Evolutionary conservation across 2,113 vertebrate species (phyloP).

Genomic region (Dipodomys ordii): DNA sequence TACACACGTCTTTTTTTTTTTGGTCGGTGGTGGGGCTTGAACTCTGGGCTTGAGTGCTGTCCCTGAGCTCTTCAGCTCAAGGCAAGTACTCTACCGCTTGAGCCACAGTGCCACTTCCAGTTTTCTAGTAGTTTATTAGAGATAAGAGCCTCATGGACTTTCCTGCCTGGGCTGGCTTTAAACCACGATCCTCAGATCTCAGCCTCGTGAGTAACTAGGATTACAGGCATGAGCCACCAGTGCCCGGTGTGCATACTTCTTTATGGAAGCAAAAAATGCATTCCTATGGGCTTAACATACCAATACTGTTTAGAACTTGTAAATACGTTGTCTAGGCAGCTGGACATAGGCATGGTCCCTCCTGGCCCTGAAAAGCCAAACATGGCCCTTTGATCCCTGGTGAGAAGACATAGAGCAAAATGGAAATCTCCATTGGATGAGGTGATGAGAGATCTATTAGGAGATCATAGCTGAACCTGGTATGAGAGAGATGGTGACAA

Average conservation of each 20-base stretch:
- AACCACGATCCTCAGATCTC: no score
- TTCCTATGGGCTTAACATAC: not conserved
- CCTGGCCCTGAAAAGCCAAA: fast-evolving
- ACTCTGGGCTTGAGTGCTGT: no score
- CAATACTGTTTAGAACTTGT: not conserved
- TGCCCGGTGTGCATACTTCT: not conserved
- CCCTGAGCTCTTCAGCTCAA: no score
- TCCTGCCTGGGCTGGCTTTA: no score
- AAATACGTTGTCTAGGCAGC: not conserved
- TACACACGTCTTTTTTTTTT: no score
- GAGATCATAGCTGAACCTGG: not conserved
- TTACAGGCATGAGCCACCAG: no score
- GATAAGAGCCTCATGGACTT: no score
- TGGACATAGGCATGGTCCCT: not conserved
- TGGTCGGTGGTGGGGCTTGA: no score
- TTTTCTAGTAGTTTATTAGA: no score
- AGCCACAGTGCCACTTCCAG: no score
- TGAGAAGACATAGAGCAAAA: not conserved
- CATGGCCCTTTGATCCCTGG: not conserved
- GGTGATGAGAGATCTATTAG: fast-evolving
- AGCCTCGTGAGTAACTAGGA: no score
- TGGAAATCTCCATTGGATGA: fast-evolving
- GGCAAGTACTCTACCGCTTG: no score
- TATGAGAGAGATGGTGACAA: not conserved
- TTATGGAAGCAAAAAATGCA: not conserved